phyloP scores from a whole-genome alignment of 2,888 invertebrate genomes.

The Tipula confusa region DNA sequence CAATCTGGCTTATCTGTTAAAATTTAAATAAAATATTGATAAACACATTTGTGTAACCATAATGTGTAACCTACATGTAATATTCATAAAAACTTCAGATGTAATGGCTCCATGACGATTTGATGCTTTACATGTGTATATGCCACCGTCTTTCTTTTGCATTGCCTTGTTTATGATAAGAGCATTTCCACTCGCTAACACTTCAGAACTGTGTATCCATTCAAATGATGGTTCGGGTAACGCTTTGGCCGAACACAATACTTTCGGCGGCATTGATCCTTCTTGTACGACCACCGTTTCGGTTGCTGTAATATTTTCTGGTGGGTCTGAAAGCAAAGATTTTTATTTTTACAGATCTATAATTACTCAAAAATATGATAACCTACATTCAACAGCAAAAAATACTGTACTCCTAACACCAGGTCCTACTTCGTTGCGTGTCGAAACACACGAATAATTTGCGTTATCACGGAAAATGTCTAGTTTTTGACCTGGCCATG shows the following conservation, averaged over 20 bases:
- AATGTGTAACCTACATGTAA: constrained; percentile 69
- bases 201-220: constrained; percentile 48
- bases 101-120: constrained; percentile 74
- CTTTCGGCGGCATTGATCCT: constrained; percentile 52
- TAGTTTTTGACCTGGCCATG: constrained; percentile 73
- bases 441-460: constrained; percentile 79
- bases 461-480: constrained; percentile 73
- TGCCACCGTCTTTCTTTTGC: constrained; percentile 66
- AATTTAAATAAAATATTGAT: constrained; percentile 29
- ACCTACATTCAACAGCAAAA: constrained; percentile 87
- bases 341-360: not conserved
- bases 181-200: constrained; percentile 52
- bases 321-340: constrained; percentile 58
- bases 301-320: constrained; percentile 72
- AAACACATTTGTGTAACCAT: too few relatives aligned
- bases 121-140: constrained; percentile 72
- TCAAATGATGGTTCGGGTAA: constrained; percentile 49
- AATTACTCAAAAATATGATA: not conserved
- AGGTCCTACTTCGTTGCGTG: constrained; percentile 69
- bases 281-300: constrained; percentile 50
- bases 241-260: constrained; percentile 54
- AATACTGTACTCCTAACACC: constrained; percentile 79
- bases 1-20: constrained; percentile 76
- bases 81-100: constrained; percentile 67
- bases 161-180: constrained; percentile 64